Evolutionary conservation across 2,113 vertebrate genomes (phyloP).

Genomic region (Dromaius novaehollandiae): DNA sequence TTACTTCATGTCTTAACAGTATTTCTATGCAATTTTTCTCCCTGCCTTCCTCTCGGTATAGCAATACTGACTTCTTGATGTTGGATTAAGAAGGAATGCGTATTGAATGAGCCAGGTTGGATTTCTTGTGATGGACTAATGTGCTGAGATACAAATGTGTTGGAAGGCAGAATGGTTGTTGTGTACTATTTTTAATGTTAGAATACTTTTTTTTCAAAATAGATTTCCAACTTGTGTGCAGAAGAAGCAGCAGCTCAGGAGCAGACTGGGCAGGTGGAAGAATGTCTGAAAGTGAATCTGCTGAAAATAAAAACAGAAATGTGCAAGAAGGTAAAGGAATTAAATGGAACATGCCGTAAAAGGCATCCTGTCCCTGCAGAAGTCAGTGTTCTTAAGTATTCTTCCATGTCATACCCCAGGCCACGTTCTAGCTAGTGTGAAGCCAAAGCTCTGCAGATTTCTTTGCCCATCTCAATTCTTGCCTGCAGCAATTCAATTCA

Average conservation of each 20-base stretch:
- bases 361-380: not conserved
- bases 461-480: not conserved
- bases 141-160: not conserved
- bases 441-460: not conserved
- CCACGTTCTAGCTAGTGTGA: not conserved
- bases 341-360: not conserved
- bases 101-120: not conserved
- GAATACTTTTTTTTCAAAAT: constrained; percentile 16
- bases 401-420: not conserved
- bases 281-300: constrained; percentile 96
- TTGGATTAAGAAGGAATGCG: not conserved
- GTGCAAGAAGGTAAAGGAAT: constrained; percentile 90
- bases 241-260: constrained; percentile 98
- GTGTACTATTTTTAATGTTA: not conserved
- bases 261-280: constrained; percentile 97
- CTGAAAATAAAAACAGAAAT: constrained; percentile 90
- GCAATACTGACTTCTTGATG: not conserved
- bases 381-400: not conserved
- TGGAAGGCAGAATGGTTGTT: not conserved
- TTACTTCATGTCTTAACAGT: not conserved
- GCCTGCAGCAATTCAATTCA: not conserved
- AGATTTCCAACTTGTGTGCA: constrained; percentile 91
- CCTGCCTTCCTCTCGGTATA: not conserved
- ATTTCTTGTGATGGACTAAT: not conserved
- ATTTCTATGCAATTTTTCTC: not conserved